Evolutionary conservation across 2,888 invertebrate species (phyloP), one percentile per base, ranked within the genome.

Genomic region (Seira musarum): DNA sequence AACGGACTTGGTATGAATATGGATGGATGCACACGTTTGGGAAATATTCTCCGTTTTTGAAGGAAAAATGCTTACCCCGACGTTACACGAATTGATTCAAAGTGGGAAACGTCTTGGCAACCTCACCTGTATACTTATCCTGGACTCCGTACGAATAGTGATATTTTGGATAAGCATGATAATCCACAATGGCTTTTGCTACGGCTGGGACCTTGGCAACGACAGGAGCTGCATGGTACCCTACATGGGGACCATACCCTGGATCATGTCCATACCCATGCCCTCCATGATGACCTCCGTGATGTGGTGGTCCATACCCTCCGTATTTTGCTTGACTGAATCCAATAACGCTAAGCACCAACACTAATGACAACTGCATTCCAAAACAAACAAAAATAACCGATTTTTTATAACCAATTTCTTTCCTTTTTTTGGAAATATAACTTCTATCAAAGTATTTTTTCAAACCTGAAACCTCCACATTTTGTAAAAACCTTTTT

Each of bases 161-260:
- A 60, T 82, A 82, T 10, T 67, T 49, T 21, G 82, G 82, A 64
- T 71, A 70, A 68, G 80, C 68, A 61, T 83, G 75, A 72, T 83
- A 82, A 35, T 84, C 81, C n/a, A 82, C 82, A 49, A 83, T 80
- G 35, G 78, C 72, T 64, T 81, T 81, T 13, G 81, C 82, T n/a
- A 81, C 82, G 15, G 78, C 77, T n/a, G 79, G 83, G 61, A 83
- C 80, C 71, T 78, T 78, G 35, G 61, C 71, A 3, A 77, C 70
- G 21, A 68, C 73, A 65, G 74, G 67, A 25, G 70, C 72, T 25
- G 79, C 81, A 66, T 71, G 77, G 60, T 84, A 84, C 1, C 79
- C 78, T 3, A 69, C 81, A 57, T 82, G 82, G 0, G 69, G 40
- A 25, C 72, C 75, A 72, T 81, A 74, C 6, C 66, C 72, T 22